A percentile compares a stretch with the other conserved stretches of the same genome.
These are phyloP conservation scores for Ceyx margarethae DNA, from an alignment of 2,113 vertebrate species.

Conservation along the genomic window DNA sequence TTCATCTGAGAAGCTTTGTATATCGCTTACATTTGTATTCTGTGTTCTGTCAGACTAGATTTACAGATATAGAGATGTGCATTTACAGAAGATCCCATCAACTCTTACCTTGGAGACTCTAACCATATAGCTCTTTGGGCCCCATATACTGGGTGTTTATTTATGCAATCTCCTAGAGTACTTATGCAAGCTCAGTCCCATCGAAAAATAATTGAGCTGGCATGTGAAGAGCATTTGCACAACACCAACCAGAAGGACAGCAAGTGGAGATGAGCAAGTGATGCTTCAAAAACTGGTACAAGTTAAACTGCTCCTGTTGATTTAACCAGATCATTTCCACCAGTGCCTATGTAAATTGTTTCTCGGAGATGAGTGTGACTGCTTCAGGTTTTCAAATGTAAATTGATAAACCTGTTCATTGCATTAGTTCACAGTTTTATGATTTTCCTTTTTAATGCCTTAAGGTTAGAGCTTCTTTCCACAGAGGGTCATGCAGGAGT, in stretches of 20 bases:
- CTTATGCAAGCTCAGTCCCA: neutral
- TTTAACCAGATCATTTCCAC: neutral
- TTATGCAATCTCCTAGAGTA: neutral
- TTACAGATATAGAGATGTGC: neutral
- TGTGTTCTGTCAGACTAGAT: neutral
- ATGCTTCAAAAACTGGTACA: neutral
- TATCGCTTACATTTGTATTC: neutral
- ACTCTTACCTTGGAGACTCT: neutral
- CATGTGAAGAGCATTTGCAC: neutral
- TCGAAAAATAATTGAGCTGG: neutral
- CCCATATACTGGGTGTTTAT: neutral
- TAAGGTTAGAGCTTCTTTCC: neutral
- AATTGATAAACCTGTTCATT: neutral
- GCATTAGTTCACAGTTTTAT: neutral
- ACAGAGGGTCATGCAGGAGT: neutral
- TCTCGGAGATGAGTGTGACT: fast-evolving
- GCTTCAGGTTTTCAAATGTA: neutral
- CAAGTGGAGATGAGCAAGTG: neutral
- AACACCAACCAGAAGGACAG: neutral
- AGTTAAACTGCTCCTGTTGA: neutral
- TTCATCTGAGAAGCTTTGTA: neutral
- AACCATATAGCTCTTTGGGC: neutral
- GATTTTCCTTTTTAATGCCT: neutral
- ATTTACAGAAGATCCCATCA: fast-evolving
- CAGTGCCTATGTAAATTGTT: neutral